Conservation (phyloP, 1,140 invertebrate species). For the Euura lappo region DNA sequence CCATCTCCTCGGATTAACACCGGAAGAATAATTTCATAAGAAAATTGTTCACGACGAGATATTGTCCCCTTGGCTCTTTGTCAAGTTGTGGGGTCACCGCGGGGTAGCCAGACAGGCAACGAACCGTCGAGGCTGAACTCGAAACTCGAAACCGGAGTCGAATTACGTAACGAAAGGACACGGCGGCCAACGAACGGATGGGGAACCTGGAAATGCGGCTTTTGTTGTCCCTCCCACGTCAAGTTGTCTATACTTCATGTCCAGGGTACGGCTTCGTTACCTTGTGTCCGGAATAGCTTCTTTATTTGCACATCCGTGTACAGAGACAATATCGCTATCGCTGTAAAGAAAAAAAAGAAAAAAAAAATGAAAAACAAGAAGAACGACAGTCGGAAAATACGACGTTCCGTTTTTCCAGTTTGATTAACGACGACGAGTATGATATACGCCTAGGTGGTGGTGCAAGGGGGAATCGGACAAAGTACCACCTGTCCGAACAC, state of each 20-base stretch:
- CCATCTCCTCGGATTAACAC: background rate
- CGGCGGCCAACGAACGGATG: background rate
- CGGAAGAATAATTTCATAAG: background rate
- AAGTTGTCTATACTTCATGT: background rate
- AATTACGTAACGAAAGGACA: slow-evolving; percentile 4
- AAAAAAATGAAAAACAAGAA: too few relatives aligned
- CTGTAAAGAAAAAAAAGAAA: too few relatives aligned
- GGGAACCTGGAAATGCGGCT: background rate
- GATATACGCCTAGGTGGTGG: background rate
- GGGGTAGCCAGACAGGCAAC: background rate
- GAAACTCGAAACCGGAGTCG: background rate
- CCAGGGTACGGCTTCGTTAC: background rate
- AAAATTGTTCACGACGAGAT: background rate
- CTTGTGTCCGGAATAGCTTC: background rate
- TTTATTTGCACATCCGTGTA: background rate
- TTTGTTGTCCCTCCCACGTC: background rate
- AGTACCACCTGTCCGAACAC: slow-evolving; percentile 1
- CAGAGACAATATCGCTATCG: too few relatives aligned
- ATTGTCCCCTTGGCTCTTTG: background rate
- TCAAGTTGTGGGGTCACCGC: background rate
- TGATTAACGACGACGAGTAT: too few relatives aligned
- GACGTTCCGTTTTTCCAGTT: too few relatives aligned
- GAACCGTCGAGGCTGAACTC: background rate
- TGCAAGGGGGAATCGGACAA: background rate
- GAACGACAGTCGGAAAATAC: too few relatives aligned